Conservation (phyloP, 2,888 invertebrate genomes). For the Gonocerus acuteangulatus region DNA sequence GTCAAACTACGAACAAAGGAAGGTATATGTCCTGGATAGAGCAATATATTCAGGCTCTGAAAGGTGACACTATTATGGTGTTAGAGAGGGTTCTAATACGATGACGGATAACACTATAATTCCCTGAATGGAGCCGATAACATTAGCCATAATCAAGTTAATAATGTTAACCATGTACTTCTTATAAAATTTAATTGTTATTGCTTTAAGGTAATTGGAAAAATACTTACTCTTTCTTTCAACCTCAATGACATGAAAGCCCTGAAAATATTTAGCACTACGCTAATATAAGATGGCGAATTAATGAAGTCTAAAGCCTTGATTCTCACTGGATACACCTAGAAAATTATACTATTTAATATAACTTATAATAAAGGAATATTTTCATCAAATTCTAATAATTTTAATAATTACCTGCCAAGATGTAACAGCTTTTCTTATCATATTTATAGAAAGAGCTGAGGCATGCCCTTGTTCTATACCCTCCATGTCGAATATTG, state of each 20-base stretch:
- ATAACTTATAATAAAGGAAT: background rate
- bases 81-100: no score
- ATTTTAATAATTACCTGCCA: constrained; percentile 48
- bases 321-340: constrained; percentile 59
- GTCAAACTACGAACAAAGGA: no score
- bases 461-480: constrained; percentile 52
- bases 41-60: no score
- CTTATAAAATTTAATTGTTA: no score
- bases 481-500: constrained; percentile 55
- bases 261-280: constrained; percentile 58
- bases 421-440: constrained; percentile 54
- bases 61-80: no score
- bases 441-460: constrained; percentile 51
- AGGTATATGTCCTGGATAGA: no score
- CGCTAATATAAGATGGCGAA: constrained; percentile 57
- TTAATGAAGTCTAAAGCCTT: constrained; percentile 61
- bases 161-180: no score
- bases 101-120: no score
- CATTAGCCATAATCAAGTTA: no score
- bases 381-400: no score
- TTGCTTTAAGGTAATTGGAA: no score
- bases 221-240: constrained; percentile 45
- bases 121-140: no score
- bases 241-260: constrained; percentile 56
- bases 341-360: constrained; percentile 42